phyloP scores from a whole-genome alignment of 2,797 vertebrate species.

The Salmo trutta region DNA sequence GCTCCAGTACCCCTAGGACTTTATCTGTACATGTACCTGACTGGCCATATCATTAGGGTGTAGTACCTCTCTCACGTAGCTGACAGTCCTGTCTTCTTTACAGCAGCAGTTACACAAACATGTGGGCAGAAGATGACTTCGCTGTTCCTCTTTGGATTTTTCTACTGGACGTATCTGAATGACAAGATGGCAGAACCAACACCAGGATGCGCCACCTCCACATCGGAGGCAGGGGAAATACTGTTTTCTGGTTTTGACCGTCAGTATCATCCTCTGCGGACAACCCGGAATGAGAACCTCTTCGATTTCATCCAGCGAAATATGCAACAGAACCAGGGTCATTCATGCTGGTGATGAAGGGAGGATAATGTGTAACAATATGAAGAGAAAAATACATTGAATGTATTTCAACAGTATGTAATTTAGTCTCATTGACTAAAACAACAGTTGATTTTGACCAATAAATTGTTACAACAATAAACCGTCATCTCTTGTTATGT shows the following conservation, averaged over 20 bases:
- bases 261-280: too few relatives aligned
- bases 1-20: background rate
- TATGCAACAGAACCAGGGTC: background rate
- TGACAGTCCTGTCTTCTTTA: background rate
- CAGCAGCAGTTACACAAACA: background rate
- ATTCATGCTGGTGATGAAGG: background rate
- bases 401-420: background rate
- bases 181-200: conserved; percentile 6
- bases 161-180: background rate
- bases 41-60: background rate
- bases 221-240: too few relatives aligned
- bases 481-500: too few relatives aligned
- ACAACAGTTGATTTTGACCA: background rate
- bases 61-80: background rate
- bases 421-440: background rate
- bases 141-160: background rate
- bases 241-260: too few relatives aligned
- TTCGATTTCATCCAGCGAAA: too few relatives aligned
- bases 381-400: background rate
- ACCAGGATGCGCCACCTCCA: conserved; percentile 8
- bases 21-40: background rate
- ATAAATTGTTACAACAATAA: background rate
- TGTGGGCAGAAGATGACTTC: conserved; percentile 52
- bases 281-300: too few relatives aligned
- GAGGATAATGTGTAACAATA: background rate